Evolutionary conservation across 2,113 vertebrate species (phyloP), one percentile per base, ranked within the genome.

Genomic region (Perognathus longimembris): DNA sequence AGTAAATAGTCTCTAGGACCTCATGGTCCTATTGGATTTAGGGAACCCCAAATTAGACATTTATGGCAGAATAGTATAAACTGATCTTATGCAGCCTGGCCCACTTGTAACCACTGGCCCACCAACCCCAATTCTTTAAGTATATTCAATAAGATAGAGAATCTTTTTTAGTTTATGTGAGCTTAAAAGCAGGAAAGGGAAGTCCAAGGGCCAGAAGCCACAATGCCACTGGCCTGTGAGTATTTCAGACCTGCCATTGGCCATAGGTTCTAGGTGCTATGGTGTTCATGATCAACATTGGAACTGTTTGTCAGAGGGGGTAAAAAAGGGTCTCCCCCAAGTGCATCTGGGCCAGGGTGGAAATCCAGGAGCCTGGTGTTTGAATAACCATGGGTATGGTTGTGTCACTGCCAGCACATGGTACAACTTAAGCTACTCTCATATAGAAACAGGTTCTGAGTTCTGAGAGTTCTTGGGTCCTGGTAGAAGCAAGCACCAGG

Each of bases 21-120:
- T 82, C 87, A 89, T 38, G 40, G 45, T 50, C 71, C 10, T 88
- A 77, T 1, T 83, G 88, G 88, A 24, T 77, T 92, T 81, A 69
- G 57, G 30, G 42, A 75, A 73, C 45, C 30, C 36, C 38, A 63
- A 14, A 91, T 26, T n/a, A 22, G 70, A 75, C n/a, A 69, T 80
- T 89, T 82, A 32, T 85, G 80, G 50, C 32, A 73, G 50, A 59
- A 30, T 10, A 26, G 11, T 73, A 20, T 63, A 28, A 85, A 42
- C 12, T 76, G 20, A 87, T 38, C 42, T 77, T 15, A 30, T 84
- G 0, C 10, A 84, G 34, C 11, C 64, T 81, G 81, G 30, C 21
- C 20, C 17, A 34, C 24, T 57, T 71, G 36, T 57, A 38, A 63
- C 40, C 11, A 45, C 28, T 54, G 50, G 50, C 50, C 34, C 26